These are phyloP conservation scores for Hippocampus guttulatus DNA, from an alignment of 2,113 vertebrate species.

Conservation along the genomic window DNA sequence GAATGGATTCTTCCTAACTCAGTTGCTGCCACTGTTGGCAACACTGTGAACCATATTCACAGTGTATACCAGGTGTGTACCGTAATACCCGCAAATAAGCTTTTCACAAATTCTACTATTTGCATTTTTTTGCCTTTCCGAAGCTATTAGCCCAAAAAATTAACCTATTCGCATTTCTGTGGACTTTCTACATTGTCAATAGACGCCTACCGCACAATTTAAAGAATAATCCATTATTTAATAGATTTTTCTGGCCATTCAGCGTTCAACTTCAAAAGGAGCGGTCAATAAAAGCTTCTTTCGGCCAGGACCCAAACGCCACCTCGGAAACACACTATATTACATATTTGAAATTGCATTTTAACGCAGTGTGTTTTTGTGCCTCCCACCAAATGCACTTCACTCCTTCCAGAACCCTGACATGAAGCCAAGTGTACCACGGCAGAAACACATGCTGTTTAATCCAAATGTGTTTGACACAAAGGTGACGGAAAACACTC, in stretches of 20 bases:
- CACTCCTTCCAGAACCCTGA: slow-evolving; percentile 17
- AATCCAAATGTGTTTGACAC: slow-evolving; percentile 48
- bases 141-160: no score
- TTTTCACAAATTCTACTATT: no score
- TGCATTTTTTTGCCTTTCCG: no score
- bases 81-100: no score
- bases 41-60: no score
- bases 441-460: slow-evolving; percentile 44
- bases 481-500: slow-evolving; percentile 46
- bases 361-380: neutral
- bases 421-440: slow-evolving; percentile 19
- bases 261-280: neutral
- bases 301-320: neutral
- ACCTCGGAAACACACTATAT: neutral
- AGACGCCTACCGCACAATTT: no score
- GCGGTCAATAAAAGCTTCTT: neutral
- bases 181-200: no score
- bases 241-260: neutral
- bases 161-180: no score
- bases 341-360: neutral
- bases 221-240: neutral
- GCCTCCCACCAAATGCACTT: neutral
- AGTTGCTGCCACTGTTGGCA: no score
- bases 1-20: no score
- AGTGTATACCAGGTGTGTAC: no score